Evolutionary conservation across 2,113 vertebrate genomes (phyloP).

Genomic region (Podarcis raffonei): DNA sequence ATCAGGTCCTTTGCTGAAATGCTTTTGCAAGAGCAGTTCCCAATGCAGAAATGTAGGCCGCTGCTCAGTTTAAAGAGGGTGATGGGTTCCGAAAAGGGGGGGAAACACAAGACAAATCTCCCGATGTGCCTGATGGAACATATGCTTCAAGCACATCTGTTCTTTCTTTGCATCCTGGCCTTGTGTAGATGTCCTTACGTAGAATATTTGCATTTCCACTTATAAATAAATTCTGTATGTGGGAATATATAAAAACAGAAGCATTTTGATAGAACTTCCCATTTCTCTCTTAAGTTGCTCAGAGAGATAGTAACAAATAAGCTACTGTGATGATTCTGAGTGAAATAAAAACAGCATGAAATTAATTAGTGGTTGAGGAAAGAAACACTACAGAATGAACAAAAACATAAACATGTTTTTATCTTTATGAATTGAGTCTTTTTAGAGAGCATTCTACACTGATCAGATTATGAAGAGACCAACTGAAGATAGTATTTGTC

Average conservation of each 20-base stretch:
- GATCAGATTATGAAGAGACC: neutral
- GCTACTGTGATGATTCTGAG: neutral
- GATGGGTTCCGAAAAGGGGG: neutral
- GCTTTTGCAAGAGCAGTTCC: neutral
- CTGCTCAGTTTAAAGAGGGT: neutral
- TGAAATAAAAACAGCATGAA: neutral
- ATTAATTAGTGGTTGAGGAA: constrained; percentile 29
- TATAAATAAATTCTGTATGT: neutral
- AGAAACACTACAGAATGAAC: constrained; percentile 37
- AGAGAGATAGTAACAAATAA: neutral
- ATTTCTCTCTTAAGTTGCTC: constrained; percentile 27
- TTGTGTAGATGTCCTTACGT: neutral
- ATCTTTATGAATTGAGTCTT: neutral
- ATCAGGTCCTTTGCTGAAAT: neutral
- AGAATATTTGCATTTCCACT: neutral
- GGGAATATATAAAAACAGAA: constrained; percentile 52
- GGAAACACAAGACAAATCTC: neutral
- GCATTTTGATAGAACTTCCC: constrained; percentile 39
- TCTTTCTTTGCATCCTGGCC: neutral
- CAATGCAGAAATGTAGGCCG: neutral
- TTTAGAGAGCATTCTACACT: neutral
- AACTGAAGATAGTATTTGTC: neutral
- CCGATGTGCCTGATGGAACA: neutral
- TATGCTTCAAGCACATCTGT: neutral
- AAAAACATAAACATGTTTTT: constrained; percentile 17